Evolutionary conservation across 2,888 invertebrate genomes (phyloP), one percentile per base, ranked within the genome.

Genomic region (Ischnura elegans): DNA sequence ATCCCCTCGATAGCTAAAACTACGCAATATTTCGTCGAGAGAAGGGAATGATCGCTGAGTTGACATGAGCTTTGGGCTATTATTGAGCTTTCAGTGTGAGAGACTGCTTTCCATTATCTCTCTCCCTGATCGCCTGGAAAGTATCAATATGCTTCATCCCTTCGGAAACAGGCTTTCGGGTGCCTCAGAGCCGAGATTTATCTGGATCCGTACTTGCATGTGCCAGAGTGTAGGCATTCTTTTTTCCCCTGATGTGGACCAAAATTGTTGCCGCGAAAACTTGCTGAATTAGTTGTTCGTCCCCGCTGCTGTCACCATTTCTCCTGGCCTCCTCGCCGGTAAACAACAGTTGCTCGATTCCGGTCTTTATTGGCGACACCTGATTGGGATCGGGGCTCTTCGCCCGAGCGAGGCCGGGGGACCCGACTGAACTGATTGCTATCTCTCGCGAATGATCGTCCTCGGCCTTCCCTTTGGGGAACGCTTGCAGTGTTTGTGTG

Each of bases 371-470:
- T 43, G 42, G 90, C 61, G 51, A 51, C 87, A 46, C 51, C 87
- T 61, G 90, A 90, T 90, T 90, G 90, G 61, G 90, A 90, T 90
- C 87, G 36, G n/a, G n/a, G 87, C 87, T 87, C 90, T 90, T 90
- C 61, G 90, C 36, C 76, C 61, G 36, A 90, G n/a, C n/a, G n/a
- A 61, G 61, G 90, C 43, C 61, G 61, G 61, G 42, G 51, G 87
- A 43, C 16, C 16, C 0, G 13, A 19, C 16, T 13, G 84, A 86
- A 43, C 86, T 86, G 86, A 61, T 90, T 90, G 55, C 61, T 66
- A 90, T 90, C 90, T 61, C 90, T 61, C 61, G 29, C 43, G 66
- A 90, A 61, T 90, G 90, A 90, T 61, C 90, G 55, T 21, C 25
- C 42, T 43, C 90, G 42, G 42, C 21, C 42, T 55, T n/a, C 66